Conservation (phyloP, 2,888 invertebrate species). For the Eristalis intricaria region DNA sequence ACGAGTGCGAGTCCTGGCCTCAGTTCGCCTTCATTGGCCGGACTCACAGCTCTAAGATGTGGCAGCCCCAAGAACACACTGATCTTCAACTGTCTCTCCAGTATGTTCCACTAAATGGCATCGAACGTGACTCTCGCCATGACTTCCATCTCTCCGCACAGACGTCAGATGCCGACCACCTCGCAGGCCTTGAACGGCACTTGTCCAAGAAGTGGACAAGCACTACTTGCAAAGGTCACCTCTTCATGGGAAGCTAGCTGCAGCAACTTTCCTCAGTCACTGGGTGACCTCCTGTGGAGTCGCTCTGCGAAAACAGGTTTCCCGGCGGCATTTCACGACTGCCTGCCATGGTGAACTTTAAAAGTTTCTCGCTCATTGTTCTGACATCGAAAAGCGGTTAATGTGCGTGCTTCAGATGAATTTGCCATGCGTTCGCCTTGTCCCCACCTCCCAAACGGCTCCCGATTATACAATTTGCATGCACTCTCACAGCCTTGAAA, state of each 20-base stretch:
- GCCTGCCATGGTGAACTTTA: background rate
- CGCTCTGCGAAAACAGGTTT: background rate
- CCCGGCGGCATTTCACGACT: background rate
- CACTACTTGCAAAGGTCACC: background rate
- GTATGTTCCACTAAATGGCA: too few species aligned
- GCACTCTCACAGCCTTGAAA: constrained; percentile 60
- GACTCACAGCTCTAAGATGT: too few species aligned
- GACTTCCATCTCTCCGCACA: too few species aligned
- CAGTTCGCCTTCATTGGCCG: too few species aligned
- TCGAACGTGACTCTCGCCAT: too few species aligned
- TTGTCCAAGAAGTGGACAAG: background rate
- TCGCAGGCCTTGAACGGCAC: too few species aligned
- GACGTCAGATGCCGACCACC: too few species aligned
- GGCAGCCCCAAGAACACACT: too few species aligned
- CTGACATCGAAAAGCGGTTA: background rate
- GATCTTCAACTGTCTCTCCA: too few species aligned
- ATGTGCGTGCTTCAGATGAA: constrained; percentile 7
- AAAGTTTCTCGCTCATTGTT: background rate
- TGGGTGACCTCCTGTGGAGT: background rate
- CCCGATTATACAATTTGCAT: constrained; percentile 52
- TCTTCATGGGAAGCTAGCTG: background rate
- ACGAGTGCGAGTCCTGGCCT: too few species aligned
- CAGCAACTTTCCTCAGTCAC: background rate
- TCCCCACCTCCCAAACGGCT: constrained; percentile 1
- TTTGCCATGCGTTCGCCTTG: constrained; percentile 44